A percentile compares a stretch with the other conserved stretches of the same genome.
Conservation (phyloP, 2,888 invertebrate species). For the Cryptus armator region DNA sequence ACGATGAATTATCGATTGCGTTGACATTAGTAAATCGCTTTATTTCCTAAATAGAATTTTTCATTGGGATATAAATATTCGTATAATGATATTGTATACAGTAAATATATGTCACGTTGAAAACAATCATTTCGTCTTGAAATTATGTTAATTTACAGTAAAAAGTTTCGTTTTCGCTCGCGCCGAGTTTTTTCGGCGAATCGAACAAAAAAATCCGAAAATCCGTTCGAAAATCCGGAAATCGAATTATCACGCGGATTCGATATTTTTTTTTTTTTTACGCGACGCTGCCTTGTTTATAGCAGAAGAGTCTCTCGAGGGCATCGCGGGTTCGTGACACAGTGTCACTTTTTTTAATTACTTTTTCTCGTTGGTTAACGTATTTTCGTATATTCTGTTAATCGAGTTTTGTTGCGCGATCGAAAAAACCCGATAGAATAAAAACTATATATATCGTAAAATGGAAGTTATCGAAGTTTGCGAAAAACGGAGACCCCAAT, state of each 20-base stretch:
- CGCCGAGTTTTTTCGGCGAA: too few species aligned
- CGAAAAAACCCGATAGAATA: background rate
- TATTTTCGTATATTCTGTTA: conserved; percentile 2
- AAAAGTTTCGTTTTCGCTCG: too few species aligned
- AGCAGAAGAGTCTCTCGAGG: background rate
- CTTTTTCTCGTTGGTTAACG: background rate
- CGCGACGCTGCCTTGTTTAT: background rate
- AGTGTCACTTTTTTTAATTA: conserved; percentile 17
- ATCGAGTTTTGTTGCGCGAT: conserved; percentile 24
- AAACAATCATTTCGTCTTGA: conserved; percentile 70
- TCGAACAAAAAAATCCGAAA: background rate
- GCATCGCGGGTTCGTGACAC: background rate
- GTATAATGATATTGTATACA: conserved; percentile 81
- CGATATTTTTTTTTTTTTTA: background rate
- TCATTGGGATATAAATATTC: conserved; percentile 78
- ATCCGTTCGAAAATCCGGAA: background rate
- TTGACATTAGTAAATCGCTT: conserved; percentile 64
- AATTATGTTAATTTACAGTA: background rate
- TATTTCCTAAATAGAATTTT: conserved; percentile 73
- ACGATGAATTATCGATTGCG: conserved; percentile 61
- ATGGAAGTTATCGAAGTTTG: conserved; percentile 78
- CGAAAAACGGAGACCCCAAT: conserved; percentile 60
- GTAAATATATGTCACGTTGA: conserved; percentile 80
- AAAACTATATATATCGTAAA: conserved; percentile 25
- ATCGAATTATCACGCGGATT: background rate